Base-by-base conservation (phyloP, 2,113 vertebrate genomes). In the Gadus macrocephalus region DNA sequence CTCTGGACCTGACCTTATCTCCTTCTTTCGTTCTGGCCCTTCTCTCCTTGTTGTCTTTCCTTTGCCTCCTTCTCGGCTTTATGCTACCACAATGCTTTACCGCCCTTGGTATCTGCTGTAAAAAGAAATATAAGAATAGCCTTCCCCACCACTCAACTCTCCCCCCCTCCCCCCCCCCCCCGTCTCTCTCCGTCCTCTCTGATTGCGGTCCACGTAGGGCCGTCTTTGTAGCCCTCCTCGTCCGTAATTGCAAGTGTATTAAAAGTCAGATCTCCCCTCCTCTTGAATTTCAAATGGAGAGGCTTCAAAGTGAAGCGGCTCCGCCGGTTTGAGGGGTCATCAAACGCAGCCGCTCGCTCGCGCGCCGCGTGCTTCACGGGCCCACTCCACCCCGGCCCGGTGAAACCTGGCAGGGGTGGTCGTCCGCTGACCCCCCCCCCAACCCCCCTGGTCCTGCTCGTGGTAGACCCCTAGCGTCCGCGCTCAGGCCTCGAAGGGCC, bases 241-340 rank as follows among this genome's bases (percentile, higher is more conserved):
- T 42, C 42, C 20, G 42, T 74, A 81, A 80, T 83, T 78, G 71
- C 74, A 66, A 76, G 67, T 78, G 86, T 88, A 73, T 88, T 84
- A 89, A 86, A 88, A 89, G 86, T 86, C 75, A 84, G 86, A 84
- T 84, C 71, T 49, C 42, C 12, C 79, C 77, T 49, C 72, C 77
- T 85, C 81, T 88, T 91, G 88, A 88, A 91, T 91, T 87, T 91
- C 80, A 91, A 49, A 91, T 88, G 35, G 77, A 85, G 81, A 72
- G 82, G 89, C 90, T 91, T 91, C 90, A 92, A 91, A 92, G 90
- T 85, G 87, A 9, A 86, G 80, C 72, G 28, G 76, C 78, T 81
- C 78, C 22, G 68, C 63, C 71, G 75, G 55, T 16, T 69, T 69
- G 81, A 74, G 61, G 68, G 70, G 66, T 81, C 79, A 86, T 89